Evolutionary conservation across 2,113 vertebrate species (phyloP).

Genomic region (Mola mola): DNA sequence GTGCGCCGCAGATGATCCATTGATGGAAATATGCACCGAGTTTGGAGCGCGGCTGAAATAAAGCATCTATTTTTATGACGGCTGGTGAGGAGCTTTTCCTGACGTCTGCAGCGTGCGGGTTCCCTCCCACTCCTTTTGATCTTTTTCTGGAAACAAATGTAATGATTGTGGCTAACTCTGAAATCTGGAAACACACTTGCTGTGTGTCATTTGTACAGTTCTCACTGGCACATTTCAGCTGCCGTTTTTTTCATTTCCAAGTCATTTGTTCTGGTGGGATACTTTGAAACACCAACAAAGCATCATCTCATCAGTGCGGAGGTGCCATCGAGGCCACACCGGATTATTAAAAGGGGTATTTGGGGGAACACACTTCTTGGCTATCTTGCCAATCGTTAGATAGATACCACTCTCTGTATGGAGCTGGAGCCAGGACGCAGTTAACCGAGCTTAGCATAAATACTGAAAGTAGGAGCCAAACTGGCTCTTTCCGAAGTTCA

Average conservation of each 20-base stretch:
- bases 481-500: too few relatives aligned
- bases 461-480: too few relatives aligned
- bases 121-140: constrained; percentile 63
- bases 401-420: too few relatives aligned
- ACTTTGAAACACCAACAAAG: not conserved
- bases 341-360: too few relatives aligned
- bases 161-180: constrained; percentile 76
- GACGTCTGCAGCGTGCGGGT: constrained; percentile 57
- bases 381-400: too few relatives aligned
- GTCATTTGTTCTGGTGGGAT: constrained; percentile 15
- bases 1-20: constrained; percentile 3
- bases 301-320: not conserved
- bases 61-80: constrained; percentile 51
- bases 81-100: constrained; percentile 65
- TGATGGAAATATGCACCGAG: constrained; percentile 25
- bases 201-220: constrained; percentile 48
- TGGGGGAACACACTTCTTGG: too few relatives aligned
- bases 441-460: too few relatives aligned
- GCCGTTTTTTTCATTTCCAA: constrained; percentile 5
- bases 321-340: not conserved
- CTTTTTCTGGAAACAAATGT: constrained; percentile 78
- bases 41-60: constrained; percentile 33
- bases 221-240: constrained; percentile 18
- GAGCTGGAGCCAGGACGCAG: too few relatives aligned
- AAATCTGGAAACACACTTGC: constrained; percentile 71